Base-by-base conservation (phyloP, 2,797 vertebrate genomes). In the Thamnophis elegans region DNA sequence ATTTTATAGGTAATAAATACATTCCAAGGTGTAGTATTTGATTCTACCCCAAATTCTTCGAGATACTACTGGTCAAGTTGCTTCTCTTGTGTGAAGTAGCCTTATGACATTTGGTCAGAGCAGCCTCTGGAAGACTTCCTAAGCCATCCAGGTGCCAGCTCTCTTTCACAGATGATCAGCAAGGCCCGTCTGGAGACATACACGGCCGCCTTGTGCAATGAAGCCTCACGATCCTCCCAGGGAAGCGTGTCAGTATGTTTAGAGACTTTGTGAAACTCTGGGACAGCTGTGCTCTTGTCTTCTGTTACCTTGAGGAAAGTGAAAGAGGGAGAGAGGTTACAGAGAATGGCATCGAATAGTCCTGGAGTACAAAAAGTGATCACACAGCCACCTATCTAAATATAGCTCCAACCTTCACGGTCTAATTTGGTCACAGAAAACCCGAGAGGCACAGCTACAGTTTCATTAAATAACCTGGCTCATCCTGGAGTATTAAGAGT, bases 1-100 rank as follows among this genome's bases (percentile, higher is more conserved):
- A 94, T 97, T 95, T 97, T 93, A 95, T 94, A 97, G 94, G 97
- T 98, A 98, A 99, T 99, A 99, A 99, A 98, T 99, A 99, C 98
- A 98, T 98, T 98, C 98, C 95, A 94, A 96, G 98, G 97, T 98
- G 97, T 98, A 98, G 97, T 96, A 97, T 98, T 94, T 95, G 94
- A 97, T 98, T 97, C 97, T 98, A 96, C 73, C 92, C 97, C 97
- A 97, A 98, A 96, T 97, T 96, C 97, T 97, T 94, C 97, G 97
- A 96, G 36, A 56, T 47, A 68, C 20, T 12, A 92, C 91, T 89
- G 58, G 92, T 89, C 91, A 87, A 68, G n/a, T 94, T 94, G 97
- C 91, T 94, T 93, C 5, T 59, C 54, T 68, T 18, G 65, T 87
- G 90, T 92, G 89, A 87, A 95, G 95, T 55, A 96, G 97, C 96